These are phyloP conservation scores for Chlorops oryzae DNA, from an alignment of 1,140 invertebrate genomes.

Conservation along the genomic window DNA sequence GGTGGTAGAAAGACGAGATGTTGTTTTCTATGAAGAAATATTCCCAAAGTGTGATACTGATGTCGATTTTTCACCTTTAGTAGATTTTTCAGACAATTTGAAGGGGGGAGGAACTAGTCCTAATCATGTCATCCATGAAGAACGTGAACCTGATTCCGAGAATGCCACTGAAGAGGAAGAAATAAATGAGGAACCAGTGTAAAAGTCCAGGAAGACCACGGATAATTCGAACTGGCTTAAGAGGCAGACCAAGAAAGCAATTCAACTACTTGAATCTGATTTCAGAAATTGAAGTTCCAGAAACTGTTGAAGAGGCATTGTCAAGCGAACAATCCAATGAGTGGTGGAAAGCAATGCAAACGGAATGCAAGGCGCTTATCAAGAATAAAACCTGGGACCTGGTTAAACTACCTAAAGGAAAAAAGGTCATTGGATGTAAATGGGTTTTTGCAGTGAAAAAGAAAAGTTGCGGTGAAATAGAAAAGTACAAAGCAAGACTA, in stretches of 20 bases:
- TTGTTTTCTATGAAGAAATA: too few relatives aligned
- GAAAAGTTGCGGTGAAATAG: slow-evolving; percentile 14
- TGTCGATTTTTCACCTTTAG: too few relatives aligned
- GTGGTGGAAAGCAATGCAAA: slow-evolving; percentile 17
- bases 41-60: too few relatives aligned
- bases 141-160: too few relatives aligned
- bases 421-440: slow-evolving; percentile 14
- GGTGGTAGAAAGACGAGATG: too few relatives aligned
- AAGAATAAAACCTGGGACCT: slow-evolving; percentile 19
- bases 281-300: slow-evolving; percentile 2
- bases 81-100: too few relatives aligned
- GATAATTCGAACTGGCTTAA: neutral
- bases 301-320: slow-evolving; percentile 4
- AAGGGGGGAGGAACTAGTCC: too few relatives aligned
- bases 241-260: neutral
- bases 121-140: too few relatives aligned
- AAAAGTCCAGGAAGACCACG: neutral
- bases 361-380: slow-evolving; percentile 3
- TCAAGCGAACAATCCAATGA: neutral
- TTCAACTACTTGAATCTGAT: neutral
- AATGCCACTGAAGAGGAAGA: too few relatives aligned
- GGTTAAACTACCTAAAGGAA: slow-evolving; percentile 8
- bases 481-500: slow-evolving; percentile 40
- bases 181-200: too few relatives aligned
- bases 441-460: slow-evolving; percentile 26